phyloP scores from a whole-genome alignment of 2,113 vertebrate species.

The Syngnathoides biaculeatus region DNA sequence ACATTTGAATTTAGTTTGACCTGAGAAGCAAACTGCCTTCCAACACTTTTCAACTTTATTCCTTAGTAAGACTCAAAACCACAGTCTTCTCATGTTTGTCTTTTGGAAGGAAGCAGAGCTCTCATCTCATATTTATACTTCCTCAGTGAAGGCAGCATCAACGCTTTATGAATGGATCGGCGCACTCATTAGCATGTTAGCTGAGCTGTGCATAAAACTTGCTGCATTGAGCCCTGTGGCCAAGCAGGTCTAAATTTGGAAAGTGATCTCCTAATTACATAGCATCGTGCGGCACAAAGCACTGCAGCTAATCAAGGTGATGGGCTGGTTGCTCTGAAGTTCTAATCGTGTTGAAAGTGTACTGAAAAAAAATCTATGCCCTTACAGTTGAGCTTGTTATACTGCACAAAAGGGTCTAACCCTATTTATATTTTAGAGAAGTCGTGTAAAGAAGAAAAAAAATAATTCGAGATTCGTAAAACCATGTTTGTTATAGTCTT shows the following conservation, averaged over 20 bases:
- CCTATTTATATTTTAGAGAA: conserved; percentile 46
- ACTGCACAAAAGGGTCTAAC: conserved; percentile 23
- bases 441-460: conserved; percentile 38
- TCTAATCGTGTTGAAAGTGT: conserved; percentile 52
- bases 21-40: conserved; percentile 22
- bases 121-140: conserved; percentile 43
- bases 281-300: conserved; percentile 42
- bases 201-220: conserved; percentile 46
- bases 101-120: conserved; percentile 29
- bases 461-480: not conserved
- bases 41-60: conserved; percentile 49
- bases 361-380: not conserved
- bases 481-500: not conserved
- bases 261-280: conserved; percentile 55
- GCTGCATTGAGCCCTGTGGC: conserved; percentile 33
- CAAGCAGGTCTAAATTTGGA: conserved; percentile 62
- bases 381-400: conserved; percentile 19
- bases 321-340: conserved; percentile 24
- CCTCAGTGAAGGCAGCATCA: conserved; percentile 53
- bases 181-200: conserved; percentile 60
- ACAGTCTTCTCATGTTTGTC: conserved; percentile 14
- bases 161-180: conserved; percentile 63
- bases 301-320: conserved; percentile 54
- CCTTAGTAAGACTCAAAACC: conserved; percentile 43
- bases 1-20: conserved; percentile 6